Conservation (phyloP, 2,113 vertebrate species). For the Falco punctatus region DNA sequence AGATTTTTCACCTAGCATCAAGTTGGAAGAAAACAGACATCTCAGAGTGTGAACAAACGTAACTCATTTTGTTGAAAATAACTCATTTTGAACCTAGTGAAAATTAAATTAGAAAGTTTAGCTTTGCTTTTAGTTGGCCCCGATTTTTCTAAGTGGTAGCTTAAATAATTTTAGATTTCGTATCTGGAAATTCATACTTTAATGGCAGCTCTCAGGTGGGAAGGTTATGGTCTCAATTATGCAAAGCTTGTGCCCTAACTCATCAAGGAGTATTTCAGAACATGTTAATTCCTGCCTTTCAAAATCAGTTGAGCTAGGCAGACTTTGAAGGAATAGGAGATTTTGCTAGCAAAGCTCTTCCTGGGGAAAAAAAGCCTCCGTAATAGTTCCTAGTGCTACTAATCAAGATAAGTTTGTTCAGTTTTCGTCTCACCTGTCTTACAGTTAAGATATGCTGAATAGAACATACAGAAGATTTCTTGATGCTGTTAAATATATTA, state of each 20-base stretch:
- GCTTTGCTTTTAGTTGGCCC: neutral
- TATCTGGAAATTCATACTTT: neutral
- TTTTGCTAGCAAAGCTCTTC: neutral
- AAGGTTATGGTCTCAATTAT: neutral
- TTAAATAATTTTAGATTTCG: neutral
- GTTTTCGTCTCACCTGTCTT: neutral
- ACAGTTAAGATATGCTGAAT: neutral
- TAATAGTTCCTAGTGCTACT: neutral
- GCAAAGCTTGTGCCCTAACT: neutral
- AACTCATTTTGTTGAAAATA: too few species aligned
- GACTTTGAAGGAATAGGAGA: neutral
- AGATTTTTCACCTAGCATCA: neutral
- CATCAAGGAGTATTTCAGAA: neutral
- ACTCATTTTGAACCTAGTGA: neutral
- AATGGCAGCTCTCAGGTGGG: neutral
- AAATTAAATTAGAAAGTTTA: neutral
- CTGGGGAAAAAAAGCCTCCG: neutral
- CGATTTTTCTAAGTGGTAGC: neutral
- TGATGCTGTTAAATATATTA: neutral
- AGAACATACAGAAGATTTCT: neutral
- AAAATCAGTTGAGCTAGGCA: neutral
- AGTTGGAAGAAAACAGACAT: neutral
- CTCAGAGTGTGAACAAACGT: neutral
- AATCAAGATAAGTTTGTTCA: neutral
- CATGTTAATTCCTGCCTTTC: neutral